Evolutionary conservation across 2,113 vertebrate species (phyloP).

Genomic region (Hepsetus odoe): DNA sequence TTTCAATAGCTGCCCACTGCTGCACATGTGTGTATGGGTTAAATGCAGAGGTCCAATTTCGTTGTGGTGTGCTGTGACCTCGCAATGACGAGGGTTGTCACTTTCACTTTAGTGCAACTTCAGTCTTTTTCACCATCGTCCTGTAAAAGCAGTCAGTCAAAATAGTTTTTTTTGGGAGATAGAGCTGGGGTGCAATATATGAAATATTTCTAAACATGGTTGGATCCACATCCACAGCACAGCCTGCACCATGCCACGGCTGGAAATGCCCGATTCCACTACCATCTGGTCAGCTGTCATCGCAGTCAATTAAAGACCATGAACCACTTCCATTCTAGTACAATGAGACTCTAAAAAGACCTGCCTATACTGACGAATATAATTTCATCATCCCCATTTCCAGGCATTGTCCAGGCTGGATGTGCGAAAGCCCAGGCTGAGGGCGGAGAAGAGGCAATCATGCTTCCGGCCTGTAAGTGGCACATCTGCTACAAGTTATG

Average conservation of each 20-base stretch:
- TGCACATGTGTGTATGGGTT: no score
- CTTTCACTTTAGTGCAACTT: no score
- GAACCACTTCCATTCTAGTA: slow-evolving; percentile 72
- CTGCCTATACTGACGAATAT: slow-evolving; percentile 16
- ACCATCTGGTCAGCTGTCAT: slow-evolving; percentile 70
- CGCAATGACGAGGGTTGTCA: no score
- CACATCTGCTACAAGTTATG: slow-evolving; percentile 61
- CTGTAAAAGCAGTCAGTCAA: background rate
- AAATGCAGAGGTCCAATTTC: no score
- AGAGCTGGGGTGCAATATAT: no score
- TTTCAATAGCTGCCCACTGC: no score
- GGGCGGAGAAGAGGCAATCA: slow-evolving; percentile 71
- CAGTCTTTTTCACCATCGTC: background rate
- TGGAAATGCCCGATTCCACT: background rate
- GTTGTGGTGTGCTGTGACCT: no score
- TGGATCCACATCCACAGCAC: no score
- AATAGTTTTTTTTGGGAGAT: background rate
- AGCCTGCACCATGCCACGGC: background rate
- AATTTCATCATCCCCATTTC: slow-evolving; percentile 76
- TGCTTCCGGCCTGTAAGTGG: slow-evolving; percentile 74
- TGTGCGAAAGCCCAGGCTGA: slow-evolving; percentile 72
- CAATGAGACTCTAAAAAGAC: background rate
- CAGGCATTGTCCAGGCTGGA: slow-evolving; percentile 80
- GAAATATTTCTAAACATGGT: no score
- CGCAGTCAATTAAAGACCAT: slow-evolving; percentile 67